Base-by-base conservation (phyloP, 2,797 vertebrate genomes). In the Phataginus tetradactyla region DNA sequence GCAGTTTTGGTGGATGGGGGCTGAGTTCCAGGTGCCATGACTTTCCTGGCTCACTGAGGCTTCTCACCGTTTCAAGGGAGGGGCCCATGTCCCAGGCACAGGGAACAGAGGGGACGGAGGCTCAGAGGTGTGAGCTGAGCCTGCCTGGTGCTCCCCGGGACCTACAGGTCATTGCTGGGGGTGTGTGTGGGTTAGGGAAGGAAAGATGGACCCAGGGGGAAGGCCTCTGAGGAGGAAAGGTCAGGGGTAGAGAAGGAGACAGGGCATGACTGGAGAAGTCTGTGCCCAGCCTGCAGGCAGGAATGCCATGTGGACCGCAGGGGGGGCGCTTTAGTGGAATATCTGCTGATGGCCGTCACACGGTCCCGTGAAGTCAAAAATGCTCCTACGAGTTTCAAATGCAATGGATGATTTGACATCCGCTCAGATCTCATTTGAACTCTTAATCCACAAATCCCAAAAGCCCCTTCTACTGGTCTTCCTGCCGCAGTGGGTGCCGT, bases 61-160 rank as follows among this genome's bases (percentile, higher is more conserved):
- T 88, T 88, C 42, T 51, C 57, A 64, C 42, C n/a, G 21, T 25
- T 29, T 27, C 11, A 75, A 25, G 29, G 32, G 18, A 45, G 61
- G 39, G 7, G 25, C 37, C 14, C 4, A 1, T 5, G 21, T n/a
- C 15, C 63, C 10, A 2, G 45, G 32, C 23, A 11, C 3, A 6
- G 71, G 42, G 23, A 37, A 6, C 32, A 18, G 14, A 51, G 71
- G 27, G 37, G 4, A 12, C 13, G 14, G 12, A 17, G 12, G 23
- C 37, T 29, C 71, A 37, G 61, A 34, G 32, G 14, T 7, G 10
- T 13, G 71, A 34, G n/a, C 4, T 13, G 34, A 17, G 10, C n/a
- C 23, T 29, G 49, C 21, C 42, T 37, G 42, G 42, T 20, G 15
- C 42, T 4, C 51, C 63, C 32, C 51, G 57, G n/a, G 23, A 75